Evolutionary conservation across 2,113 vertebrate species (phyloP), one percentile per base, ranked within the genome.

Genomic region (Dicerorhinus sumatrensis): DNA sequence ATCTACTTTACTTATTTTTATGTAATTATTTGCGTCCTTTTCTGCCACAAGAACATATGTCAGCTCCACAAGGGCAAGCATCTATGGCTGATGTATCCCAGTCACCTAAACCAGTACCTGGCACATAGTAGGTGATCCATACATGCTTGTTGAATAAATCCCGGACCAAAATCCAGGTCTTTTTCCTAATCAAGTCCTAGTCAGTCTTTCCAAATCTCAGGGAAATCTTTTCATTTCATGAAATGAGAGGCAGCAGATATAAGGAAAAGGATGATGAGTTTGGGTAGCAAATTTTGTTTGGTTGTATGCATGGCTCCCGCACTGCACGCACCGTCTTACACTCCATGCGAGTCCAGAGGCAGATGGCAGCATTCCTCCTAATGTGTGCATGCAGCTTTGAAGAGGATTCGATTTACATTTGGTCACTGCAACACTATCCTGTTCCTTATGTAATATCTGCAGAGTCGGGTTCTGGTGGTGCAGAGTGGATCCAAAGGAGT

Each of bases 361-460:
- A 18, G 21, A 25, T n/a, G 27, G 10, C 56, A n/a, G 31, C 27
- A 36, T 1, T 48, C 20, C 21, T 62, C 39, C 89, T 60, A 12
- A 65, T 14, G 6, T 18, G 9, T 12, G 2, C 6, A 8, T 33
- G 58, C 23, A 67, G 33, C 70, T 95, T 6, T 70, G 36, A 89
- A 86, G 56, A 46, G 70, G 51, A 39, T n/a, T 91, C 62, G 42
- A 16, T 81, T 93, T 92, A 65, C 20, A 42, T 91, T 36, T 65
- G n/a, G 27, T 39, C 76, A 54, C 36, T 89, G 94, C 46, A 95
- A 9, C 36, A 48, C 77, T 89, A 62, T 91, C 60, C 54, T 54
- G 14, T 58, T 77, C 72, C 87, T 93, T 97, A 85, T 82, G 23
- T 93, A 91, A 82, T 67, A 67, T 67, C 82, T 96, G 97, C 85